Base-by-base conservation (phyloP, 1,140 invertebrate species). In the Pseudomyrmex dendroicus region DNA sequence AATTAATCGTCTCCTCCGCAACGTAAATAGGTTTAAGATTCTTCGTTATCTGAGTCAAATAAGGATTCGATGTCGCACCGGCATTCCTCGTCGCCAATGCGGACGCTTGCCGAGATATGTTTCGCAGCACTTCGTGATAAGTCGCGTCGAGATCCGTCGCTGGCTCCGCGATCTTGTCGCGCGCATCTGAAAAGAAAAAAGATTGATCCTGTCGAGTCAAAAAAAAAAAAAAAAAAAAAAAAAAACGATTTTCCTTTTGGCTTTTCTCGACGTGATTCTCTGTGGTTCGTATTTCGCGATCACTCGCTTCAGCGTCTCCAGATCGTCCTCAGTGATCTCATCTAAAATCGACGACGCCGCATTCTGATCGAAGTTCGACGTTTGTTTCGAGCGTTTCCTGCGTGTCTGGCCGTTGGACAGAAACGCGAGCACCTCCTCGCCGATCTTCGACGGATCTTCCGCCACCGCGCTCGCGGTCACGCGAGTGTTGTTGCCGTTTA, bases 201-300 rank as follows among this genome's bases (percentile, higher is more conserved):
- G 12, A 17, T 2, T 54, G 25, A 77, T 46, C 8, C 13, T 57
- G 25, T 13, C 66, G 5, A 35, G 35, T 35, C 35, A 35, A 35
- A 35, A 35, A 35, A 5, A 35, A 35, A 35, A 35, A 35, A 35
- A 5, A 35, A 35, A 35, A 35, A 5, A 5, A 35, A n/a, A 13
- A 25, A 57, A 73, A n/a, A 20, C 0, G 17, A 82, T 62, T 72
- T 86, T 91, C 0, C 73, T 66, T 35, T 89, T 89, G 1, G 5
- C 73, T 67, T 78, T 89, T 17, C 56, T 83, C 13, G 50, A 50
- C 12, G 82, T 73, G 46, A 91, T 86, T 52, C 87, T 89, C 56
- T 88, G 80, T 0, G 91, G 90, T 20, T 92, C 91, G 82, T 91
- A 92, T 44, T 67, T 86, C 0, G 84, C 64, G 12, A 86, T 54